These are phyloP conservation scores for Chiropotes sagulatus DNA, from an alignment of 2,797 vertebrate species.

Conservation along the genomic window DNA sequence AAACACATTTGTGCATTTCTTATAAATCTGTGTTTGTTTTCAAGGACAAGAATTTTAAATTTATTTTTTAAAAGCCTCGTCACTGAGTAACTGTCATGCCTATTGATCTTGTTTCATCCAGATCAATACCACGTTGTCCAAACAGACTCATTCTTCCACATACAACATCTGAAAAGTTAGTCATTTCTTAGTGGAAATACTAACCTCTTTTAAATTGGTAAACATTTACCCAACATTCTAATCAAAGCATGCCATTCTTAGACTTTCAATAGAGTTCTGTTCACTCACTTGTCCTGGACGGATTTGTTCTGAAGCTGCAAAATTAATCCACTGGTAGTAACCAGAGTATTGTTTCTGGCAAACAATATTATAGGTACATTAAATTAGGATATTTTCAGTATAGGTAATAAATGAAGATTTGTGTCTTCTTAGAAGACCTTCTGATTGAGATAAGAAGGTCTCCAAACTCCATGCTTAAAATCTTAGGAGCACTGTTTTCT, in stretches of 20 bases:
- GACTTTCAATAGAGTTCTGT: background rate
- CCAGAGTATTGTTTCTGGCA: background rate
- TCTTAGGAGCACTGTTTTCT: background rate
- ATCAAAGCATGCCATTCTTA: conserved; percentile 28
- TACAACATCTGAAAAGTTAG: conserved; percentile 43
- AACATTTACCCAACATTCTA: background rate
- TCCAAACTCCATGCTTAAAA: background rate
- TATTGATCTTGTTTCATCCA: conserved; percentile 75
- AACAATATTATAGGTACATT: background rate
- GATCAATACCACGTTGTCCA: conserved; percentile 74
- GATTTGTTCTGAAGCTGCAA: background rate
- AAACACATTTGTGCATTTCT: conserved; percentile 52
- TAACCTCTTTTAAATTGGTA: conserved; percentile 54
- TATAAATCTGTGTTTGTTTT: conserved; percentile 71
- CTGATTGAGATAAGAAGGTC: background rate
- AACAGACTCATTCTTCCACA: conserved; percentile 57
- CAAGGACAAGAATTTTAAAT: conserved; percentile 72
- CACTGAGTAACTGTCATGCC: conserved; percentile 73
- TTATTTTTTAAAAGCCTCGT: conserved; percentile 78
- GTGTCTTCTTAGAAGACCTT: background rate
- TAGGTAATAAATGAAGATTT: background rate
- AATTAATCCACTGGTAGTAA: background rate
- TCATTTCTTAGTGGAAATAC: conserved; percentile 35
- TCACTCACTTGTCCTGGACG: background rate
- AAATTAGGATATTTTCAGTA: background rate